Evolutionary conservation across 1,140 invertebrate genomes (phyloP), one percentile per base, ranked within the genome.

Genomic region (Scaptomyza graminum): DNA sequence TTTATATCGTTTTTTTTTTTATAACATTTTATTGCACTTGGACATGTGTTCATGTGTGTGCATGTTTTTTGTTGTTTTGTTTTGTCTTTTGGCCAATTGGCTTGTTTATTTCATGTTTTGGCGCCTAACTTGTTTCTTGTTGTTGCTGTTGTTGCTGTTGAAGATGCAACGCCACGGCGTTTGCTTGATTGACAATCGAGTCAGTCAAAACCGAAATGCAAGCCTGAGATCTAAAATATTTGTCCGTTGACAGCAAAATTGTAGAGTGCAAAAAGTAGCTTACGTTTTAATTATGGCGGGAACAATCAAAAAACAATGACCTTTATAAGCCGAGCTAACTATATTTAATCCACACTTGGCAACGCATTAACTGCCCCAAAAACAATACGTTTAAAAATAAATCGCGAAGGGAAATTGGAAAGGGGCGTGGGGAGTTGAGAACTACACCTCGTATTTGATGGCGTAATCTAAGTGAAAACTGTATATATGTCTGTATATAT

Each of bases 91-190:
- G 68, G 74, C 74, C 74, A 81, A 87, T 87, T 87, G 78, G 82
- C 82, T 85, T 87, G 82, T 87, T 82, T 72, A 79, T 75, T 82
- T 82, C 83, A 79, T 82, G 78, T 87, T 88, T 88, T 75, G 74
- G 83, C 83, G 83, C 83, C 70, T 59, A 88, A 87, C 83, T 88
- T 82, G 82, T 87, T 87, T 88, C 71, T 76, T 64, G 47, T 50
- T 61, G 50, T 47, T 34, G 47, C 39, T 68, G 61, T 63, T 71
- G 76, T 31, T 50, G 57, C 54, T 55, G 62, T 76, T 81, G 63
- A 71, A 71, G 72, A 69, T 59, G 46, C 39, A 46, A 54, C 28
- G 28, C 28, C 28, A 7, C 67, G 46, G 46, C 43, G 51, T 44
- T 49, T 52, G 43, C 64, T 79, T 84, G 80, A 83, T 84, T 84